Conservation (phyloP, 2,888 invertebrate genomes). For the Mimachlamys varia region DNA sequence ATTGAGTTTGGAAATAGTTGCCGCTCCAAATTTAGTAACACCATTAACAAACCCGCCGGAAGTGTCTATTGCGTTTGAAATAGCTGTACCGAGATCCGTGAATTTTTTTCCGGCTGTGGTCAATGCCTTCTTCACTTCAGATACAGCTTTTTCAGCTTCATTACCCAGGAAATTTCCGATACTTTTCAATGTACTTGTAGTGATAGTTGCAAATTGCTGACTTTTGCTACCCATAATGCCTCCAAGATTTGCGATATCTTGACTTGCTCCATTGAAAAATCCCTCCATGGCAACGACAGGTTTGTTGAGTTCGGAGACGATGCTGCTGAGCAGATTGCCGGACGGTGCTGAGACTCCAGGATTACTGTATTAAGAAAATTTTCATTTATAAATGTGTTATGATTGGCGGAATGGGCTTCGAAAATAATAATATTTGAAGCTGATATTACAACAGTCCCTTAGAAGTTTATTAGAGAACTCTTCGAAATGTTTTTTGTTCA, state of each 20-base stretch:
- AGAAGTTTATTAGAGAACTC: too few relatives aligned
- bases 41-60: background rate
- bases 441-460: too few relatives aligned
- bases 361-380: background rate
- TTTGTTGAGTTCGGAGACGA: background rate
- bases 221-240: slow-evolving; percentile 17
- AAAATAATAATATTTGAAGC: too few relatives aligned
- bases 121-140: background rate
- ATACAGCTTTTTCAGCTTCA: background rate
- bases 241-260: background rate
- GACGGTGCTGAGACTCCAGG: background rate
- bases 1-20: slow-evolving; percentile 13
- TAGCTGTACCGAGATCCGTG: background rate
- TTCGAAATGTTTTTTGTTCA: too few relatives aligned
- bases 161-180: background rate
- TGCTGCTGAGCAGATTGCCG: background rate
- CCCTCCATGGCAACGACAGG: slow-evolving; percentile 3
- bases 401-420: too few relatives aligned
- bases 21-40: background rate
- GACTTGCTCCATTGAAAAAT: slow-evolving; percentile 24
- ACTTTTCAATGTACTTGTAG: background rate
- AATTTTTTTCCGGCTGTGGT: background rate
- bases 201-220: background rate
- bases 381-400: too few relatives aligned
- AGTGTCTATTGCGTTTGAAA: background rate